These are phyloP conservation scores for Eclectus roratus DNA, from an alignment of 2,113 vertebrate species.

Conservation along the genomic window DNA sequence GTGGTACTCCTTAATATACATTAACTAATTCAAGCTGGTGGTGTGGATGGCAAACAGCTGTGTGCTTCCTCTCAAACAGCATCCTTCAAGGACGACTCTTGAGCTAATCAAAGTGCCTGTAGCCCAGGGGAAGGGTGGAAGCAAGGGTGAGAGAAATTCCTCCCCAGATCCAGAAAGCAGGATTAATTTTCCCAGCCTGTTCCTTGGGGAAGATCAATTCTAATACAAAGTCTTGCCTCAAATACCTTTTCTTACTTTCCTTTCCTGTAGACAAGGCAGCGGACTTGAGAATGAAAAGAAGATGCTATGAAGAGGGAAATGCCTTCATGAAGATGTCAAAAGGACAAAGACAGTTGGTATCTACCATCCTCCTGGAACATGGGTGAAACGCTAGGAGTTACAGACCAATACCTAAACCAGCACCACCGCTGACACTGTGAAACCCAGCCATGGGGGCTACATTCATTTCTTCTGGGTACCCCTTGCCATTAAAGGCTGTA, in stretches of 20 bases:
- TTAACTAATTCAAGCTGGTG: neutral
- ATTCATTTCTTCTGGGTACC: neutral
- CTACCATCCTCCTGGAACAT: neutral
- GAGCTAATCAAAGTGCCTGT: neutral
- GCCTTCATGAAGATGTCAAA: neutral
- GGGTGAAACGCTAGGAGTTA: neutral
- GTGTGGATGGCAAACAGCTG: neutral
- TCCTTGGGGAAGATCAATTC: neutral
- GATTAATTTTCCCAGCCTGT: neutral
- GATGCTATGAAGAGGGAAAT: neutral
- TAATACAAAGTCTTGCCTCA: neutral
- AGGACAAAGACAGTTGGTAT: neutral
- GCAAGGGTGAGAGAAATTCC: neutral
- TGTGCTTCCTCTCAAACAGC: neutral
- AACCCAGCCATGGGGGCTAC: neutral
- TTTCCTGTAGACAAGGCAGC: neutral
- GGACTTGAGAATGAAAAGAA: neutral
- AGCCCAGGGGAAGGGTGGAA: neutral
- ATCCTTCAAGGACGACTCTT: neutral
- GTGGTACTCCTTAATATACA: neutral
- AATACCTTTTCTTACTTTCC: neutral
- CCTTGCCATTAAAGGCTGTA: neutral
- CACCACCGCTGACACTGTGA: neutral
- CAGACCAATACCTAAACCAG: neutral
- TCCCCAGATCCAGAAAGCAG: neutral